These are phyloP conservation scores for Gambelia wislizenii DNA, from an alignment of 2,797 vertebrate species.

Conservation along the genomic window DNA sequence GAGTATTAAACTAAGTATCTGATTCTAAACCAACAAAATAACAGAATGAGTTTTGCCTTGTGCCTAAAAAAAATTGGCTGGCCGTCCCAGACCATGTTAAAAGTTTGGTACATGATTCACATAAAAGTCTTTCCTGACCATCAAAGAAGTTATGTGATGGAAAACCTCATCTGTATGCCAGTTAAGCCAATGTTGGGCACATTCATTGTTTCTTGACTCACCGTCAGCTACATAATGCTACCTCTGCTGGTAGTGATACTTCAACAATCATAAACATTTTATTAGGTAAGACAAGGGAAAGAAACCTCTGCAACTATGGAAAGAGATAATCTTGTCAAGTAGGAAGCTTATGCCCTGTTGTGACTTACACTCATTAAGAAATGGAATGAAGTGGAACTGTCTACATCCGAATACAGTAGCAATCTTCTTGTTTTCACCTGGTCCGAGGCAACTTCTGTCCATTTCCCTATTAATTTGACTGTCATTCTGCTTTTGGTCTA, in stretches of 20 bases:
- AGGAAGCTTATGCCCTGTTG: conserved; percentile 24
- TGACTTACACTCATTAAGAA: conserved; percentile 28
- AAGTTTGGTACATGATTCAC: neutral
- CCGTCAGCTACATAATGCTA: neutral
- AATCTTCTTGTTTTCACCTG: neutral
- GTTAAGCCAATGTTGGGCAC: neutral
- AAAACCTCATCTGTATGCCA: neutral
- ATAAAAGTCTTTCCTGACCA: neutral
- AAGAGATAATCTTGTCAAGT: neutral
- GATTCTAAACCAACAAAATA: neutral
- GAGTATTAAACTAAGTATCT: neutral
- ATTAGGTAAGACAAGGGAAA: neutral
- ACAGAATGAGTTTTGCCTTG: neutral
- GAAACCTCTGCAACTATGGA: neutral
- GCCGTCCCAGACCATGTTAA: neutral
- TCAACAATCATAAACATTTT: neutral
- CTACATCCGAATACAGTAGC: too few relatives aligned
- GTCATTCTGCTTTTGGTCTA: neutral
- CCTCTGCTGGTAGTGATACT: neutral
- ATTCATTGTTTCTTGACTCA: neutral
- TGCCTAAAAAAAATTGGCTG: neutral
- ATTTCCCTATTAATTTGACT: neutral
- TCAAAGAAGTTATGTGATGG: neutral
- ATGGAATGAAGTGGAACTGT: conserved; percentile 6
- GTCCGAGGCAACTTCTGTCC: too few relatives aligned